These are phyloP conservation scores for Noctua janthina DNA, from an alignment of 2,888 invertebrate genomes.

Conservation along the genomic window DNA sequence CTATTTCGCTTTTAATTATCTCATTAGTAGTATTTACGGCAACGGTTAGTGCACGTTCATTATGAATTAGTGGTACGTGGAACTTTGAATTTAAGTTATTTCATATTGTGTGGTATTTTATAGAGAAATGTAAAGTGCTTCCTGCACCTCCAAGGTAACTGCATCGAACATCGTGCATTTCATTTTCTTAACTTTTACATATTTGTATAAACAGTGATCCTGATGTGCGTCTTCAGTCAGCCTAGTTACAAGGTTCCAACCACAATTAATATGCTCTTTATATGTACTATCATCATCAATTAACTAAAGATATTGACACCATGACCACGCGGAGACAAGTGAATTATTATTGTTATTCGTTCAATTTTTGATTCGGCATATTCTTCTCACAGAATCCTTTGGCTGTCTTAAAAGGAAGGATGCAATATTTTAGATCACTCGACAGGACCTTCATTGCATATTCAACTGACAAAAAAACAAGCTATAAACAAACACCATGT, in stretches of 20 bases:
- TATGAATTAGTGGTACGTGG: conserved; percentile 63
- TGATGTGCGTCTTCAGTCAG: neutral
- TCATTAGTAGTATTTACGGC: conserved; percentile 64
- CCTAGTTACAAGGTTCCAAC: neutral
- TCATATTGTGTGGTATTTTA: conserved; percentile 23
- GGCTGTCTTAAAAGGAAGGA: no score
- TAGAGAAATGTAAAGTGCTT: neutral
- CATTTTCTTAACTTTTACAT: neutral
- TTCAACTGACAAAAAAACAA: neutral
- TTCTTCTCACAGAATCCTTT: neutral
- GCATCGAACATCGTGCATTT: neutral
- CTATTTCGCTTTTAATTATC: conserved; percentile 62
- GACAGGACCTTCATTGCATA: neutral
- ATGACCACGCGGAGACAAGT: neutral
- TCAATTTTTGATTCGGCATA: neutral
- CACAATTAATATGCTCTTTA: neutral
- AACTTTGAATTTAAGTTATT: conserved; percentile 44
- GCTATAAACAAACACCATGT: neutral
- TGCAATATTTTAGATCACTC: neutral
- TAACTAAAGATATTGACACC: neutral
- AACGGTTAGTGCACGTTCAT: conserved; percentile 59
- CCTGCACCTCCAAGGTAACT: neutral
- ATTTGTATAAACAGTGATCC: neutral
- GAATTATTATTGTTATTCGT: neutral
- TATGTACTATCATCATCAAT: neutral